Evolutionary conservation across 2,113 vertebrate species (phyloP), one percentile per base, ranked within the genome.

Genomic region (Scytalopus superciliaris): DNA sequence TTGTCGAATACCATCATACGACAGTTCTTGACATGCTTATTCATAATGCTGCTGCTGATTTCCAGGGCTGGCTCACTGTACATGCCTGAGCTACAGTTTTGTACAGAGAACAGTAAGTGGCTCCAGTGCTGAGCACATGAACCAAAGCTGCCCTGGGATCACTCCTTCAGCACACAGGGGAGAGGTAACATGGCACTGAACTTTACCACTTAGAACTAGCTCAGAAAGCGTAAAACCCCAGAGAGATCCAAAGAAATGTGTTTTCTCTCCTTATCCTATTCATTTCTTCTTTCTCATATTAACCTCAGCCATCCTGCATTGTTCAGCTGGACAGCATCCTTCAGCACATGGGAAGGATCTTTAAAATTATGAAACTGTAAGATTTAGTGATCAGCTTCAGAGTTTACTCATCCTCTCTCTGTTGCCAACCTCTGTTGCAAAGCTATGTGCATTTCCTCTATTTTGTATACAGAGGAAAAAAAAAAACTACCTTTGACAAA

Each of bases 1-100:
- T 33, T 69, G 66, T 45, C 0, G 0, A 85, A 80, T 69, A 44
- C 45, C 68, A 40, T 44, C 2, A 0, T 17, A 31, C 6, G 39
- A 53, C 78, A 62, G 12, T 73, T 53, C 69, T 0, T 39, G 66
- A 60, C 56, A 44, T 1, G 7, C 25, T 68, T 16, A 7, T 1
- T 10, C 30, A 68, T 84, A 94, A 76, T 7, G 16, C 15, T 7
- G 16, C 77, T 49, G 79, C 67, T 66, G 77, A 37, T 45, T 75
- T 44, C 81, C 22, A 18, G 60, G 62, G 57, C 7, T 31, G 33
- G 4, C 47, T 85, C n/a, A 19, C 68, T 39, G 62, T 2, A 44
- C 3, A 2, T 13, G 40, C 21, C 62, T 2, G 14, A 84, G 69
- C 66, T 73, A 22, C 0, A 0, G 56, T 19, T 84, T 56, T 60